phyloP scores from a whole-genome alignment of 2,797 vertebrate species.

The Smutsia gigantea region DNA sequence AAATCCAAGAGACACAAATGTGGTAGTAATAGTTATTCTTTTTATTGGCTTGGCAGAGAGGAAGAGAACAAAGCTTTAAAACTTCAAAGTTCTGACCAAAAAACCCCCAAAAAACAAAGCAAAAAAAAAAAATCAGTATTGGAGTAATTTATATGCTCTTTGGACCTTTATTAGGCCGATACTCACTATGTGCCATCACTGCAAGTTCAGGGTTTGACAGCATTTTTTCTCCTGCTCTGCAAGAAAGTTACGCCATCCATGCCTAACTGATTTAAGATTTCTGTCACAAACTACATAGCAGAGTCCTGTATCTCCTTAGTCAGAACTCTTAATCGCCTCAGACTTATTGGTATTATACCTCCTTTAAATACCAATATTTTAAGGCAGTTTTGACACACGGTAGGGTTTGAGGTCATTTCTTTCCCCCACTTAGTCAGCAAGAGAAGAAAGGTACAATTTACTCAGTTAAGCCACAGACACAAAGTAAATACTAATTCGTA shows the following conservation, averaged over 20 bases:
- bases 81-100: constrained; percentile 88
- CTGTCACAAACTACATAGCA: constrained; percentile 87
- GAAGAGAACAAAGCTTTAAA: constrained; percentile 90
- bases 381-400: constrained; percentile 85
- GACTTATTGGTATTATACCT: constrained; percentile 88
- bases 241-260: constrained; percentile 82
- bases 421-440: constrained; percentile 75
- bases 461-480: constrained; percentile 76
- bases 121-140: constrained; percentile 81
- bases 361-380: constrained; percentile 90
- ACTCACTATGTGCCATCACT: constrained; percentile 86
- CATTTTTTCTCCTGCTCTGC: constrained; percentile 77
- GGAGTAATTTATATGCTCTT: constrained; percentile 84
- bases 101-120: not conserved
- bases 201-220: constrained; percentile 79
- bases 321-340: constrained; percentile 87
- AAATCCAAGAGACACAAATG: constrained; percentile 90
- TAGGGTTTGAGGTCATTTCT: constrained; percentile 78
- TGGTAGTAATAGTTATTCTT: constrained; percentile 91
- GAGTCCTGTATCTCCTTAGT: constrained; percentile 86
- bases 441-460: constrained; percentile 83
- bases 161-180: constrained; percentile 86
- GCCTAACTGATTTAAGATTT: constrained; percentile 87
- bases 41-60: constrained; percentile 89
- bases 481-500: constrained; percentile 80